Base-by-base conservation (phyloP, 2,113 vertebrate species). In the Plecturocebus donacophilus region DNA sequence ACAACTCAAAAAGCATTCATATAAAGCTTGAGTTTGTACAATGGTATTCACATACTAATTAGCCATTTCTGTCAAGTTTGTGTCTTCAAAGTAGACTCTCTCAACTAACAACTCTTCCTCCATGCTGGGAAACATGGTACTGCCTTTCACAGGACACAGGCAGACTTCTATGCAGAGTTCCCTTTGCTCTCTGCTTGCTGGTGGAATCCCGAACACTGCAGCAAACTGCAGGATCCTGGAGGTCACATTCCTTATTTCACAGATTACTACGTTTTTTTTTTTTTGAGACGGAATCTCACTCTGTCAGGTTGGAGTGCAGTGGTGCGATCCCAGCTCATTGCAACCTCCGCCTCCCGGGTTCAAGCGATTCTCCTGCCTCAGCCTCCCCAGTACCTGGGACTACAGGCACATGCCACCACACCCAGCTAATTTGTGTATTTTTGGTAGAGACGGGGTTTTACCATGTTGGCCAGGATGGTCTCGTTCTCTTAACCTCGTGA, bases 81-180 rank as follows among this genome's bases (percentile, higher is more conserved):
- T 16, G 76, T 38, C 61, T 97, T 80, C 27, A 87, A 93, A 96
- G 84, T 12, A 83, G 25, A 70, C 38, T 73, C n/a, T 90, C n/a
- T 35, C 75, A 83, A 58, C 66, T 87, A 95, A 64, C 8, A 93
- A n/a, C 30, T 70, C 38, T 58, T 52, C 42, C 19, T 73, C 73
- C 47, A 82, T 64, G 49, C n/a, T 92, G 40, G 56, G 54, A 30
- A 64, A 87, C 42, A 75, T 3, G 8, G 45, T n/a, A 75, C 42
- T 82, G 40, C 66, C 61, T 93, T 83, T 91, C 54, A 85, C 56
- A 90, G 77, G 82, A 79, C 73, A 91, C 30, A 91, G 30, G 80
- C 2, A 40, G 19, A 27, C 23, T 70, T 49, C 21, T 21, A 70
- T 21, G 40, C 23, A 87, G 45, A 56, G 40, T 12, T 96, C 45